Evolutionary conservation across 2,113 vertebrate species (phyloP), one percentile per base, ranked within the genome.

Genomic region (Muscicapa adusta): DNA sequence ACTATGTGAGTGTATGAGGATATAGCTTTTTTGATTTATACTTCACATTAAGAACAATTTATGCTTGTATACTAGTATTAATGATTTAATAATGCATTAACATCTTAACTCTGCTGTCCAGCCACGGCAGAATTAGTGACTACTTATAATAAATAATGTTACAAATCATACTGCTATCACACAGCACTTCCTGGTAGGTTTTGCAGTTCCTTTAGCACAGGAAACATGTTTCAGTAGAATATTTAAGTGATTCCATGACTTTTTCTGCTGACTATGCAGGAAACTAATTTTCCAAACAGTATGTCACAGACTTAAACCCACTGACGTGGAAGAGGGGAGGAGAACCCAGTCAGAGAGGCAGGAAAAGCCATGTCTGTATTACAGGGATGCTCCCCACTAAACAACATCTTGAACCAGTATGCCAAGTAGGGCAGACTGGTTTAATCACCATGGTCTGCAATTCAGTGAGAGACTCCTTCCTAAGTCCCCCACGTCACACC

Each of bases 371-470:
- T 1, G 26, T 22, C 25, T 61, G 19, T 31, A 13, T 89, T 72
- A 70, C 45, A 60, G 57, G 54, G 82, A 63, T 3, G 24, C 57
- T 84, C 63, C 61, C n/a, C 23, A 14, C 58, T 73, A 19, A 57
- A 47, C 36, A 84, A 38, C 73, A 50, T 85, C 84, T 74, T 74
- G 68, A 92, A 50, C 38, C 47, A 61, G 65, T 4, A 38, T 0
- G 84, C 89, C 94, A 95, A 95, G 80, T 89, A 91, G 87, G 94
- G 58, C 91, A 87, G 91, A 63, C 57, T 67, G 42, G 29, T 89
- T 89, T 88, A 91, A 94, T 92, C 54, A 71, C 2, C 1, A 63
- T 3, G 19, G 89, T 53, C 84, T 89, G 76, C 68, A 66, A 22
- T 81, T 89, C 91, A 89, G 89, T 0, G 2, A 38, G 67, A 95